Conservation (phyloP, 1,140 invertebrate genomes). For the Apis dorsata region DNA sequence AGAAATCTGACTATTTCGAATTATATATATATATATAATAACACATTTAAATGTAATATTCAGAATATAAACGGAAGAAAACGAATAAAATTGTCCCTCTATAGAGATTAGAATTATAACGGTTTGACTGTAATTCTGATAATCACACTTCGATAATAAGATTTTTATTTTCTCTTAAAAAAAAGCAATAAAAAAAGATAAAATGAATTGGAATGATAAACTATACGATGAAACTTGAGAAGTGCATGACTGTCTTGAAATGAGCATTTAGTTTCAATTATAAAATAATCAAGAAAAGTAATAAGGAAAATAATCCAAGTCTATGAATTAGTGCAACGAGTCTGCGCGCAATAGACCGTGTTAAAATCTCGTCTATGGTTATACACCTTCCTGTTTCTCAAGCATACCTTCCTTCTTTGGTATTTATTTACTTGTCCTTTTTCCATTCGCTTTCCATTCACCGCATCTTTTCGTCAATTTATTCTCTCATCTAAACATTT, state of each 20-base stretch:
- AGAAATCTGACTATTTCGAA: too few species aligned
- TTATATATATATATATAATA: too few species aligned
- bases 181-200: not conserved
- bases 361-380: not conserved
- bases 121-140: too few species aligned
- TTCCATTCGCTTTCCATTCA: not conserved
- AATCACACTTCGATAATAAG: too few species aligned
- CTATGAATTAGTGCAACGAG: slow-evolving; percentile 54
- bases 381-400: not conserved
- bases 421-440: not conserved
- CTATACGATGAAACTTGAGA: not conserved
- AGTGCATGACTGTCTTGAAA: not conserved
- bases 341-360: slow-evolving; percentile 27
- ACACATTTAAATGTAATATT: too few species aligned
- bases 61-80: too few species aligned
- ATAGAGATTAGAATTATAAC: too few species aligned
- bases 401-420: not conserved
- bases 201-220: not conserved
- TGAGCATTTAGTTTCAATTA: not conserved
- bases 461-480: too few species aligned
- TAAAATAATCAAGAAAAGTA: not conserved
- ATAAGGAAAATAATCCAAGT: slow-evolving; percentile 16
- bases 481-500: too few species aligned
- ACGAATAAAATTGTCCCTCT: too few species aligned
- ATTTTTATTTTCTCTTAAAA: not conserved